Base-by-base conservation (phyloP, 2,888 invertebrate genomes). In the Sceliomorpha sp. region DNA sequence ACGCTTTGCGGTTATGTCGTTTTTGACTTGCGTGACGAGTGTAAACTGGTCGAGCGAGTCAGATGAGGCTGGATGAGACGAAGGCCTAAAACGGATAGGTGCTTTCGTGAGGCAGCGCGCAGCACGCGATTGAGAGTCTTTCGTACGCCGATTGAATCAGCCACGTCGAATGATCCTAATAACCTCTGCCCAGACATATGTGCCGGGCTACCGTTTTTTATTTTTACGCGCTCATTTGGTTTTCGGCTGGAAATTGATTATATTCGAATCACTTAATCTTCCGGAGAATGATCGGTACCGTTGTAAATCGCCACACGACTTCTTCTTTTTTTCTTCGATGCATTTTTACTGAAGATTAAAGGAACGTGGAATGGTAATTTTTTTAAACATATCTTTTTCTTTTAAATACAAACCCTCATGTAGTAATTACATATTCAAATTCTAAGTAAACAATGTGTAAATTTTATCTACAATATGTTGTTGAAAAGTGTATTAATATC, bases 11-110 rank as follows among this genome's bases (percentile, higher is more conserved):
- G 40, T 39, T 44, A 31, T 31, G 24, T 48, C 48, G 45, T 34
- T 59, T 47, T 50, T 44, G 44, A 51, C 50, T 59, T 14, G 62
- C 62, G 53, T 62, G 62, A 62, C 34, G 53, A 53, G 60, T 45
- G 45, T 5, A 27, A 53, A 62, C 53, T 62, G 62, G 62, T 53
- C 53, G 47, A 53, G 50, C 47, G 36, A 59, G 59, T 32, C 31
- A 32, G 51, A 37, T 36, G 45, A 62, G 51, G 42, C 40, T 24
- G 26, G 51, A 37, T 36, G 45, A 62, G 51, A 45, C 9, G 45
- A 51, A 9, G 9, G 36, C 31, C 34, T 24, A 24, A n/a, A 48
- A 50, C 20, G 34, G 29, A 17, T 37, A 26, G 26, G 40, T 48
- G 40, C 42, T 36, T 45, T 48, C 20, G 50, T 10, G 50, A 29